Conservation (phyloP, 2,113 vertebrate species). For the Epinephelus fuscoguttatus region DNA sequence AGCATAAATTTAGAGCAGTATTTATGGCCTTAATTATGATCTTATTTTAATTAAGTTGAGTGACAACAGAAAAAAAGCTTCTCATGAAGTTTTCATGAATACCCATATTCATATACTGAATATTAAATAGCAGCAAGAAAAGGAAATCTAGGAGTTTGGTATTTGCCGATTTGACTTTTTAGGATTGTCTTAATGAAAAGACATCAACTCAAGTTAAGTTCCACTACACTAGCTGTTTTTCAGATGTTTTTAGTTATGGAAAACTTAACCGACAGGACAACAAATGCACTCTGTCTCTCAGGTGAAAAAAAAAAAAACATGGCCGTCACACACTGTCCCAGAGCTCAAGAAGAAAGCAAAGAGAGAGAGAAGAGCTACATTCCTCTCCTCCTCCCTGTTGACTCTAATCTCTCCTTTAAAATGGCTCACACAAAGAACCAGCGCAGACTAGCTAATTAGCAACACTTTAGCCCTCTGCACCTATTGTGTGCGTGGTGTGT, state of each 20-base stretch:
- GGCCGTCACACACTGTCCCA: constrained; percentile 34
- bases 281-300: constrained; percentile 50
- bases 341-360: constrained; percentile 48
- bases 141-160: neutral
- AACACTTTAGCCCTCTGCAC: constrained; percentile 85
- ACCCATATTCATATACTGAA: neutral
- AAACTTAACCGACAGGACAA: constrained; percentile 50
- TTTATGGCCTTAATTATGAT: neutral
- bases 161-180: neutral
- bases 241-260: constrained; percentile 7
- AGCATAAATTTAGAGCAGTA: neutral
- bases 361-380: constrained; percentile 74
- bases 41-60: neutral
- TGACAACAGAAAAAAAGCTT: neutral
- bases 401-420: constrained; percentile 87
- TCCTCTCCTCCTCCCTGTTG: constrained; percentile 83
- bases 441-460: constrained; percentile 87
- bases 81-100: neutral
- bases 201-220: neutral
- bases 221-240: neutral
- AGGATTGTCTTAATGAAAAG: neutral
- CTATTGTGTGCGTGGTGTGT: constrained; percentile 79
- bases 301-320: constrained; percentile 17
- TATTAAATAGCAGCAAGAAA: neutral
- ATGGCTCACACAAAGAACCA: constrained; percentile 83